Evolutionary conservation across 92 coral and sea anemone species (phyloP).

Genomic region (Epizoanthus illoricatus): DNA sequence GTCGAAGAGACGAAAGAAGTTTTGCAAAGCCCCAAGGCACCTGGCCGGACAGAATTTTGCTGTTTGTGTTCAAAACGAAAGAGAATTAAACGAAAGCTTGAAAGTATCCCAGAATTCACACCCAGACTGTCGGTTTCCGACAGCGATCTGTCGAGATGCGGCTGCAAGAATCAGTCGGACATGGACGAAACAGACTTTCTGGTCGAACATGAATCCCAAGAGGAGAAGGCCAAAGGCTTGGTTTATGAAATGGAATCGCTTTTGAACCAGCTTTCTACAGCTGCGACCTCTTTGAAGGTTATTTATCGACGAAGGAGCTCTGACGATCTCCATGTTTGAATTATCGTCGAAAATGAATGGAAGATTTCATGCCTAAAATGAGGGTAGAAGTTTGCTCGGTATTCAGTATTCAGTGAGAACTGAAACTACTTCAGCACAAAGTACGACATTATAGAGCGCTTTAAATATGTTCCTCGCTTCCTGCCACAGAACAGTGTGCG

Average conservation of each 20-base stretch:
- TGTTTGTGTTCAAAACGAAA: slow-evolving; percentile 47
- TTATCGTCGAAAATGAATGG: background rate
- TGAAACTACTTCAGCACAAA: background rate
- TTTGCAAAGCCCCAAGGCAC: slow-evolving; percentile 77
- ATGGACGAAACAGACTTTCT: slow-evolving; percentile 67
- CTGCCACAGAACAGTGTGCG: no score
- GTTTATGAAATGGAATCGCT: slow-evolving; percentile 86
- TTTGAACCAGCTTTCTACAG: slow-evolving; percentile 75
- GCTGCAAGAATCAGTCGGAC: slow-evolving; percentile 35
- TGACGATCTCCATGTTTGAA: slow-evolving; percentile 32
- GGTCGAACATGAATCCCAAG: slow-evolving; percentile 57
- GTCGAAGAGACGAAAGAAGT: slow-evolving; percentile 88
- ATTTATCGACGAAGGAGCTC: slow-evolving; percentile 73
- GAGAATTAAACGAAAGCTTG: slow-evolving; percentile 22
- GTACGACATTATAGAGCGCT: background rate
- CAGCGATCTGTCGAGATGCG: slow-evolving; percentile 58
- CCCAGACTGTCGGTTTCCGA: slow-evolving; percentile 52
- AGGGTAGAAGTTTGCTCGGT: background rate
- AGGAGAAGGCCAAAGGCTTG: slow-evolving; percentile 75
- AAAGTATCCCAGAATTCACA: slow-evolving; percentile 40
- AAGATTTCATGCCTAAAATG: background rate
- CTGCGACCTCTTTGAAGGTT: slow-evolving; percentile 76
- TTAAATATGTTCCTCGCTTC: no score
- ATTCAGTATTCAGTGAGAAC: background rate
- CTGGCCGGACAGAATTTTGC: slow-evolving; percentile 67